These are phyloP conservation scores for Tipula helvola DNA, from an alignment of 2,888 invertebrate genomes.

Conservation along the genomic window DNA sequence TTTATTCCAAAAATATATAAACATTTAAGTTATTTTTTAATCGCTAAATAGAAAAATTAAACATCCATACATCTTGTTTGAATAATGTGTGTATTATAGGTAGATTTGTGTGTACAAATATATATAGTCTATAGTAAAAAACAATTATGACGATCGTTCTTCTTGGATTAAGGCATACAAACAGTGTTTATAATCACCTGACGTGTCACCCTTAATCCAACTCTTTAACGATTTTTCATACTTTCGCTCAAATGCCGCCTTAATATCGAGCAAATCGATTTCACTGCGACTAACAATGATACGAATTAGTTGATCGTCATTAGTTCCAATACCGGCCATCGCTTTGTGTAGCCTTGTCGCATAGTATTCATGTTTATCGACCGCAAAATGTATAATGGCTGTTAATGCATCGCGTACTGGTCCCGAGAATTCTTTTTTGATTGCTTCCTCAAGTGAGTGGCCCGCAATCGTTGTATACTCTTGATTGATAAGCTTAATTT, in stretches of 20 bases:
- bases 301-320: slow-evolving; percentile 74
- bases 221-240: slow-evolving; percentile 66
- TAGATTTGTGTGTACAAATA: background rate
- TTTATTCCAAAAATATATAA: background rate
- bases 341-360: slow-evolving; percentile 75
- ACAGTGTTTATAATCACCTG: slow-evolving; percentile 78
- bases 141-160: slow-evolving; percentile 17
- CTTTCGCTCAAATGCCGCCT: slow-evolving; percentile 58
- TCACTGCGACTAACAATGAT: slow-evolving; percentile 71
- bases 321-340: slow-evolving; percentile 84
- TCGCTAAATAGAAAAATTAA: background rate
- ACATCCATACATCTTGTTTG: background rate
- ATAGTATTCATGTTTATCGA: slow-evolving; percentile 70
- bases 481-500: slow-evolving; percentile 44
- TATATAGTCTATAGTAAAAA: background rate
- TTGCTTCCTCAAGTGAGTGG: slow-evolving; percentile 64
- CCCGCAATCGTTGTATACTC: slow-evolving; percentile 51
- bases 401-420: slow-evolving; percentile 66
- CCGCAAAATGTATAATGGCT: slow-evolving; percentile 68
- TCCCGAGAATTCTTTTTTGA: slow-evolving; percentile 75
- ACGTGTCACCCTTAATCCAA: slow-evolving; percentile 72
- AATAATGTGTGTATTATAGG: background rate
- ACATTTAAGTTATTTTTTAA: background rate
- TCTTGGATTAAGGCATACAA: slow-evolving; percentile 56
- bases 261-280: slow-evolving; percentile 76